Base-by-base conservation (phyloP, 1,140 invertebrate genomes). In the Trachymyrmex cornetzi region DNA sequence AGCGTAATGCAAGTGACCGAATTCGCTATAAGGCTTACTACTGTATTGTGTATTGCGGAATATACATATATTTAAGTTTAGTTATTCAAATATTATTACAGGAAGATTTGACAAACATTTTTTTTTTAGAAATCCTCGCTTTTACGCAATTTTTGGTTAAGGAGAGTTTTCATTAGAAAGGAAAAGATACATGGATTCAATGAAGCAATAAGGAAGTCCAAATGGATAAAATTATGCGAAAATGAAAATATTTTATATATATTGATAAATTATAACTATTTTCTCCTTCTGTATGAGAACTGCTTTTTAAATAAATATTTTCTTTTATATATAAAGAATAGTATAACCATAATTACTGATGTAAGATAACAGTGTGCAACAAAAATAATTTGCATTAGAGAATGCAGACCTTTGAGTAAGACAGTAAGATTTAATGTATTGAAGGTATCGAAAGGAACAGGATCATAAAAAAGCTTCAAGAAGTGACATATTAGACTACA, bases 401-500 rank as follows among this genome's bases (percentile, higher is more conserved):
- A 99, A 96, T 99, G 99, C 96, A 96, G 99, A 95, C 99, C 99
- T 63, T 97, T 99, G 53, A 99, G 98, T 93, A 99, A 99, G 96
- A 99, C 99, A 69, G 99, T 99, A 38, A 96, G 99, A 92, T 99
- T 99, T 96, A 99, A 99, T 95, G 99, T 99, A 59, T 96, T 99
- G 88, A 99, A 99, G 96, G 99, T 99, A 11, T 97, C 98, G 77
- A 99, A 99, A 95, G 98, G 98, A 93, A 97, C 98, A 89, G 98
- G 98, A 88, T 97, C 98, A 34, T 99, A 99, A 96, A 99, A 99
- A 96, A 98, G 97, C 93, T 99, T 99, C 96, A 98, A 97, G 93
- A 98, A 98, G 94, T 98, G 30, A 34, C 30, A 34, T 0, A 34
- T 34, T 34, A 34, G 30, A 34, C 6, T 34, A 34, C 6, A 34